These are phyloP conservation scores for Muscina levida DNA, from an alignment of 2,888 invertebrate species.

Conservation along the genomic window DNA sequence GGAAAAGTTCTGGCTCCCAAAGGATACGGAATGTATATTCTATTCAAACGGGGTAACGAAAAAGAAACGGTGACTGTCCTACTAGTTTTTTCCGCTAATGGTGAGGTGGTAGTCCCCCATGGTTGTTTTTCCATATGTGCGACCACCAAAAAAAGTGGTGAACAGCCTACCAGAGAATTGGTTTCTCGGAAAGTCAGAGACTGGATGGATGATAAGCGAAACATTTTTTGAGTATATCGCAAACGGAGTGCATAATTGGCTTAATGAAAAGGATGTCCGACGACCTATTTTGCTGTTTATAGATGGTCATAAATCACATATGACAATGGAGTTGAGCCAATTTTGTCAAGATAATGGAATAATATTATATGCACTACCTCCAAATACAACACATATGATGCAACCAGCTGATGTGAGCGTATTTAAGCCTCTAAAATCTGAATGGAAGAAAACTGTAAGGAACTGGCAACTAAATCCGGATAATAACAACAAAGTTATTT, in stretches of 20 bases:
- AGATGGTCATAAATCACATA: too few relatives aligned
- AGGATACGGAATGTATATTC: slow-evolving; percentile 46
- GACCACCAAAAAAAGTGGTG: too few relatives aligned
- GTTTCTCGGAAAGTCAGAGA: slow-evolving; percentile 53
- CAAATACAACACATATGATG: slow-evolving; percentile 63
- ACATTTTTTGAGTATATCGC: too few relatives aligned
- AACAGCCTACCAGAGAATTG: slow-evolving; percentile 51
- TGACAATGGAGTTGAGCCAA: slow-evolving; percentile 62
- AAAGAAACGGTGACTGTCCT: slow-evolving; percentile 49
- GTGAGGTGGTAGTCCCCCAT: slow-evolving; percentile 30
- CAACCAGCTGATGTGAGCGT: slow-evolving; percentile 64
- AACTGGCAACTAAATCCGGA: slow-evolving; percentile 50
- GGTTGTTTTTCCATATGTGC: slow-evolving; percentile 52
- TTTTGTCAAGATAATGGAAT: too few relatives aligned
- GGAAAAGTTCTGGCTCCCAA: slow-evolving; percentile 50
- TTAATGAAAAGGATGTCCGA: slow-evolving; percentile 47
- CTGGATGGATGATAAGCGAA: too few relatives aligned
- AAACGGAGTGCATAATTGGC: too few relatives aligned
- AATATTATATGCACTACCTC: slow-evolving; percentile 59
- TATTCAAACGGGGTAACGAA: slow-evolving; percentile 34
- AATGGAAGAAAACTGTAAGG: slow-evolving; percentile 60
- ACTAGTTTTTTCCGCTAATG: slow-evolving; percentile 44
- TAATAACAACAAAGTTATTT: slow-evolving; percentile 27
- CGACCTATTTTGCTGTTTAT: too few relatives aligned
- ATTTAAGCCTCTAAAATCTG: slow-evolving; percentile 57